These are phyloP conservation scores for Astropecten irregularis DNA, from an alignment of 53 echinoderm and acorn worm species.

Conservation along the genomic window DNA sequence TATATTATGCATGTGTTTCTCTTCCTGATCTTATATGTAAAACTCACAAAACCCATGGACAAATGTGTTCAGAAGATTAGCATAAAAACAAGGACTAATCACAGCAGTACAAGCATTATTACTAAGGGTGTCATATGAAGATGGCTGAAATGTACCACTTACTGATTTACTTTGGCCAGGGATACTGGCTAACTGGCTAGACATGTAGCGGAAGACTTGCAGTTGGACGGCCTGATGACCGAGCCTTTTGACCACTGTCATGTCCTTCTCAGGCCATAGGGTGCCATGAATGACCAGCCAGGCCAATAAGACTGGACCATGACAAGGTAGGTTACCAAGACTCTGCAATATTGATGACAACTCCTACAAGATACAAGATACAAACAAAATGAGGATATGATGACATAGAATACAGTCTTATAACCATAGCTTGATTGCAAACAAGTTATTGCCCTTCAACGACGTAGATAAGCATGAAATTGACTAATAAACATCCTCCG, in stretches of 20 bases:
- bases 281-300: slow-evolving; percentile 75
- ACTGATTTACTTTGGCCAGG: slow-evolving; percentile 52
- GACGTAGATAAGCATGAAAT: too few relatives aligned
- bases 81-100: too few relatives aligned
- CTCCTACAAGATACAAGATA: slow-evolving; percentile 44
- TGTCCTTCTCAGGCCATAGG: slow-evolving; percentile 77
- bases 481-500: too few relatives aligned
- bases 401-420: background rate
- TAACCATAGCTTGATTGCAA: background rate
- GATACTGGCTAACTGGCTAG: slow-evolving; percentile 28
- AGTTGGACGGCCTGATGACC: slow-evolving; percentile 89
- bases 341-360: slow-evolving; percentile 61
- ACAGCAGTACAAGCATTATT: too few relatives aligned
- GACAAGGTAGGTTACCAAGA: slow-evolving; percentile 66
- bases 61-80: too few relatives aligned
- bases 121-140: too few relatives aligned
- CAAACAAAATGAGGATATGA: background rate
- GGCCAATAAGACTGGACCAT: slow-evolving; percentile 83
- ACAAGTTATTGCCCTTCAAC: background rate
- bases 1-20: too few relatives aligned
- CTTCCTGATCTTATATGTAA: too few relatives aligned
- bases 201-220: slow-evolving; percentile 83
- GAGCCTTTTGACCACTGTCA: slow-evolving; percentile 51
- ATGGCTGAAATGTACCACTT: too few relatives aligned
- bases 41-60: too few relatives aligned